Base-by-base conservation (phyloP, 2,797 vertebrate species). In the Loris lydekkerianus region DNA sequence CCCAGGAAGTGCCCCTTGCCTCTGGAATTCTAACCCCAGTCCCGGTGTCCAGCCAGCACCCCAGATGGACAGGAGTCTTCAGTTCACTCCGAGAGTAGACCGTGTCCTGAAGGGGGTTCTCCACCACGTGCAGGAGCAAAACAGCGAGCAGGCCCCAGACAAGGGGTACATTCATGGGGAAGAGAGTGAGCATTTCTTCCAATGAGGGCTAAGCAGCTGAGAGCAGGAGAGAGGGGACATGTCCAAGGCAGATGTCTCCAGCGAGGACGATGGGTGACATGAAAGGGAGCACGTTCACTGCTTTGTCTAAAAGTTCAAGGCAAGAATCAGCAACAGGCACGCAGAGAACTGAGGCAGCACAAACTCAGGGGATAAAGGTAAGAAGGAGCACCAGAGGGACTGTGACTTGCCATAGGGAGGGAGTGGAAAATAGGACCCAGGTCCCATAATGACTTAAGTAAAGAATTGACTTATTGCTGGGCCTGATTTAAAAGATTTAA, bases 351-450 rank as follows among this genome's bases (percentile, higher is more conserved):
- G 23, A 27, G 76, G 5, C 61, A 63, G 61, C 10, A 27, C 7
- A n/a, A 40, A 53, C 1, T 2, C 8, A 1, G 20, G 20, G 4
- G 20, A 2, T 3, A 49, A 5, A 1, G 2, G 6, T 3, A 6
- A 43, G 34, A 21, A 0, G 14, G 5, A 11, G 1, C 15, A 1
- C 8, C 29, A 3, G 14, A 5, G 37, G 53, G 40, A 34, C 49
- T 6, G 21, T 1, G 20, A 53, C 1, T 37, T 11, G 11, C 43
- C 18, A 7, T 6, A 8, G 4, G 20, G 61, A 27, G 7, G 4
- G 21, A 2, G 2, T 29, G 3, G 21, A 5, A 23, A 31, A 5
- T 11, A 1, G 3, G 67, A 37, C 3, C 0, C 2, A 10, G 46
- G 14, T 83, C 0, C 67, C 25, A 46, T 37, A 7, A 0, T 2